Evolutionary conservation across 1,140 invertebrate species (phyloP), one percentile per base, ranked within the genome.

Genomic region (Leptopilina boulardi): DNA sequence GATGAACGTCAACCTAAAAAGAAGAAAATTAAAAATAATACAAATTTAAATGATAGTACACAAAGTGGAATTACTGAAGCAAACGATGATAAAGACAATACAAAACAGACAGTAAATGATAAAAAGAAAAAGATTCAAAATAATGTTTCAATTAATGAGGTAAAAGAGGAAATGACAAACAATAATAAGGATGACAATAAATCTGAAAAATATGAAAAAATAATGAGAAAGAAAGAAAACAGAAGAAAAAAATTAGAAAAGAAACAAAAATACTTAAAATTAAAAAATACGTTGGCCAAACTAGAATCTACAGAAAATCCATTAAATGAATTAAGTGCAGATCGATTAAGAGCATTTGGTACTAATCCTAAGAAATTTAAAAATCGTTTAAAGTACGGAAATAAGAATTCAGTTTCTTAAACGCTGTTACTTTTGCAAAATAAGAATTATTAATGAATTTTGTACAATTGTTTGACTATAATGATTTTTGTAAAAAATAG

Each of bases 311-410:
- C 77, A 13, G 79, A 80, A 75, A 73, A 72, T 18, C 70, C 80
- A 44, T 19, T 42, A 8, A 86, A 91, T 78, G 85, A 89, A 15
- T 84, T 92, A 30, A 94, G 94, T 70, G 94, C 97, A 89, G 94
- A 96, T 77, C 93, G 98, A 79, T 89, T 99, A 0, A 93, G 94
- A 86, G 96, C 96, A 0, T 99, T 96, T 90, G 97, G 97, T 77
- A 94, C 98, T 54, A 98, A 98, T 93, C 96, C 97, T 0, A 97
- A 97, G 81, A 98, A 98, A 86, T 97, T 95, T 76, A 95, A 94
- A 87, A 94, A 94, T 82, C 94, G 93, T 84, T 77, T 93, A 5
- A 94, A 93, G 84, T 94, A 93, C 81, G 87, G 90, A n/a, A 92
- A 89, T 38, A 85, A 87, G 72, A 74, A 86, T 54, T 80, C 82